A percentile compares a stretch with the other conserved stretches of the same genome.
These are phyloP conservation scores for Brassicogethes aeneus DNA, from an alignment of 2,888 invertebrate species.

Conservation along the genomic window DNA sequence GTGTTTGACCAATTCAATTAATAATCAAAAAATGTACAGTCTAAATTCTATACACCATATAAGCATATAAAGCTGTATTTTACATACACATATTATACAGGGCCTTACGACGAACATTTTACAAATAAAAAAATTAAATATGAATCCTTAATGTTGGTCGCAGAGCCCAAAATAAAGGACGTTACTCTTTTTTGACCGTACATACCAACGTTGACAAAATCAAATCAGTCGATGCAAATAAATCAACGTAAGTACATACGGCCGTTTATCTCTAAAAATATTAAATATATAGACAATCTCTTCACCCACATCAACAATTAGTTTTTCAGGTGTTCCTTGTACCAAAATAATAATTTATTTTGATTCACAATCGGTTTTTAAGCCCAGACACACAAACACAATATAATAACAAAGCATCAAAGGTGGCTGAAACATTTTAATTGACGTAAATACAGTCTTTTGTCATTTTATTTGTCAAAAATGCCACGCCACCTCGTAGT, in stretches of 20 bases:
- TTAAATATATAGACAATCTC: slow-evolving; percentile 1
- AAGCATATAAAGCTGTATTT: slow-evolving; percentile 30
- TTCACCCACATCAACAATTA: background rate
- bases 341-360: slow-evolving; percentile 4
- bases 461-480: too few relatives aligned
- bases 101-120: background rate
- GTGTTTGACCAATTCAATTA: slow-evolving; percentile 16
- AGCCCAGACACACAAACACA: slow-evolving; percentile 29
- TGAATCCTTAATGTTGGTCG: too few relatives aligned
- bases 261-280: slow-evolving; percentile 17
- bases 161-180: too few relatives aligned
- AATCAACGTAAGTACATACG: slow-evolving; percentile 21
- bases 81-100: slow-evolving; percentile 25
- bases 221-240: too few relatives aligned
- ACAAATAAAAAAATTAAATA: too few relatives aligned
- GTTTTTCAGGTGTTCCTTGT: background rate
- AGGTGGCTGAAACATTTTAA: background rate
- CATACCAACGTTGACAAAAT: too few relatives aligned
- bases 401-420: background rate
- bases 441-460: too few relatives aligned
- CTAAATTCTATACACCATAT: slow-evolving; percentile 21
- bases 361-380: slow-evolving; percentile 9
- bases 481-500: too few relatives aligned
- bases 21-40: slow-evolving; percentile 22
- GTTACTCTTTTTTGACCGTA: too few relatives aligned